These are phyloP conservation scores for Melanotus villosus DNA, from an alignment of 2,888 invertebrate genomes.

Conservation along the genomic window DNA sequence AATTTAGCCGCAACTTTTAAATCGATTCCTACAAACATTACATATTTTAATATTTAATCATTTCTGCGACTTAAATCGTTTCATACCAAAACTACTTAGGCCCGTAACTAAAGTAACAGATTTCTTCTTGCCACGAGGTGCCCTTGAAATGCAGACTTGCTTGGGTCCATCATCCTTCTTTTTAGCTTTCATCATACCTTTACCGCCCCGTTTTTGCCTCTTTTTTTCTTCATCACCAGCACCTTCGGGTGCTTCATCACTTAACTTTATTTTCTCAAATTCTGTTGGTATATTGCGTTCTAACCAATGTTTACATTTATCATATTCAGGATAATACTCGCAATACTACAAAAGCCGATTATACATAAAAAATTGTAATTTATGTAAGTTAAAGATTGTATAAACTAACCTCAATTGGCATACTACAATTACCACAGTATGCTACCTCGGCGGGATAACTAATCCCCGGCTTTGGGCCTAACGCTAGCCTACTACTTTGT, in stretches of 20 bases:
- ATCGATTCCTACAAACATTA: conserved; percentile 95
- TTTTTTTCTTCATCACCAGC: conserved; percentile 91
- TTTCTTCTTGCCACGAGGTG: conserved; percentile 98
- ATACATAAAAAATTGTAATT: conserved; percentile 10
- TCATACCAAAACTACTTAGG: conserved; percentile 89
- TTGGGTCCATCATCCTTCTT: conserved; percentile 94
- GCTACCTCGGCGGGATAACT: conserved; percentile 87
- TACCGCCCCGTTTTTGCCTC: conserved; percentile 96
- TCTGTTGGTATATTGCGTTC: conserved; percentile 94
- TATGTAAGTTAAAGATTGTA: conserved; percentile 22
- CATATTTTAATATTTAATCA: no score
- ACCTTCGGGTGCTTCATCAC: conserved; percentile 76
- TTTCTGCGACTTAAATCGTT: conserved; percentile 6
- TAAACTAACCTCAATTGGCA: conserved; percentile 87
- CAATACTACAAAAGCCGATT: conserved; percentile 81
- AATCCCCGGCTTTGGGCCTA: conserved; percentile 72
- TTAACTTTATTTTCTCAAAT: conserved; percentile 89
- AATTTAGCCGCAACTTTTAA: conserved; percentile 98
- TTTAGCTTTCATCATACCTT: conserved; percentile 95
- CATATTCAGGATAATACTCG: conserved; percentile 97
- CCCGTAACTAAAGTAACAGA: conserved; percentile 98
- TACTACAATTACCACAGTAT: conserved; percentile 95
- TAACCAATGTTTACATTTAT: conserved; percentile 97
- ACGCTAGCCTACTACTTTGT: conserved; percentile 77
- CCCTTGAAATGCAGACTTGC: conserved; percentile 87